These are phyloP conservation scores for Torymus aiolomorphi DNA, from an alignment of 2,888 invertebrate genomes.

Conservation along the genomic window DNA sequence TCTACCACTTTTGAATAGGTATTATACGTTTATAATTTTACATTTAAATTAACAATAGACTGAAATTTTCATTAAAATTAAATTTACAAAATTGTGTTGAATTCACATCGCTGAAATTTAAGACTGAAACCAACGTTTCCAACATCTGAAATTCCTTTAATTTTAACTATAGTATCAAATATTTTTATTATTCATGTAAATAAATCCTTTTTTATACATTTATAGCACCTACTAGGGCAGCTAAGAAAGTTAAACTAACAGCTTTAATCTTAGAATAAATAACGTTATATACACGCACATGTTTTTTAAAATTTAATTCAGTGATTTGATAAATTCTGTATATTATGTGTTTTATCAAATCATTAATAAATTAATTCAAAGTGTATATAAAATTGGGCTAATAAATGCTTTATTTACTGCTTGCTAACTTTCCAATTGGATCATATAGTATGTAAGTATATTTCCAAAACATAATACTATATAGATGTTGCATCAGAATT, in stretches of 20 bases:
- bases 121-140: not conserved
- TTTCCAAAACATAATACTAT: slow-evolving; percentile 1
- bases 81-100: too few relatives aligned
- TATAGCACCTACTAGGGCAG: slow-evolving; percentile 45
- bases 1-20: too few relatives aligned
- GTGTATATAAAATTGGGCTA: slow-evolving; percentile 41
- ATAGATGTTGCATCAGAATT: not conserved
- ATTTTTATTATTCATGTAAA: slow-evolving; percentile 36
- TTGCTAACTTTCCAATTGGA: slow-evolving; percentile 63
- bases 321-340: slow-evolving; percentile 30
- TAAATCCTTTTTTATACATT: slow-evolving; percentile 41
- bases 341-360: slow-evolving; percentile 47
- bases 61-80: too few relatives aligned
- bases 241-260: slow-evolving; percentile 19
- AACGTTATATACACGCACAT: slow-evolving; percentile 40
- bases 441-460: slow-evolving; percentile 72
- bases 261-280: slow-evolving; percentile 32
- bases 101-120: too few relatives aligned
- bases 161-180: slow-evolving; percentile 6
- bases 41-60: too few relatives aligned
- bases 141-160: slow-evolving; percentile 20
- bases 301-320: slow-evolving; percentile 22
- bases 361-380: slow-evolving; percentile 40
- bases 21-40: too few relatives aligned
- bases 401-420: slow-evolving; percentile 54